Evolutionary conservation across 92 coral and sea anemone genomes (phyloP).

Genomic region (Phenganax marumi): DNA sequence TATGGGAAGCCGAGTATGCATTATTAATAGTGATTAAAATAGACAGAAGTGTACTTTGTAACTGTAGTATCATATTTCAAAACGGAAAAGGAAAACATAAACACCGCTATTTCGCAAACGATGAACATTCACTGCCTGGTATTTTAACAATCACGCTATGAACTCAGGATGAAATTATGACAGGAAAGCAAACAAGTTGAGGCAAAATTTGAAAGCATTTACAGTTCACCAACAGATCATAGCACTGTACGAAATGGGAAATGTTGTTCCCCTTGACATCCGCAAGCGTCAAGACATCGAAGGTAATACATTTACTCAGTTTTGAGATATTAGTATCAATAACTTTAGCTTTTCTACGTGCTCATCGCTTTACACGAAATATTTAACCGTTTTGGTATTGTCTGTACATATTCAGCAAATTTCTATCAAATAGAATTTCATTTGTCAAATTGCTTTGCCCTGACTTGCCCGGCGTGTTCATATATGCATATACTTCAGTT

Average conservation of each 20-base stretch:
- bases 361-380: too few species aligned
- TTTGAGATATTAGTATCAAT: background rate
- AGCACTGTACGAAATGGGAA: slow-evolving; percentile 64
- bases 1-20: too few species aligned
- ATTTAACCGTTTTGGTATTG: background rate
- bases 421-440: background rate
- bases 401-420: slow-evolving; percentile 1
- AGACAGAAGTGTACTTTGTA: too few species aligned
- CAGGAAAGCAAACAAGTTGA: too few species aligned
- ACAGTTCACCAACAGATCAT: background rate
- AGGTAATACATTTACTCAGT: slow-evolving; percentile 47
- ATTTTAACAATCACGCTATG: too few species aligned
- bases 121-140: too few species aligned
- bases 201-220: background rate
- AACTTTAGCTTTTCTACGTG: background rate
- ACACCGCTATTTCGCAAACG: too few species aligned
- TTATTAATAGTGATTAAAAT: too few species aligned
- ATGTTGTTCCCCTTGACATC: slow-evolving; percentile 68
- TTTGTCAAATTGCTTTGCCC: background rate
- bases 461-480: background rate
- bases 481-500: too few species aligned
- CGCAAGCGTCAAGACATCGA: slow-evolving; percentile 77
- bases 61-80: too few species aligned
- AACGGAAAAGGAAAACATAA: too few species aligned
- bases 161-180: too few species aligned